Percentiles rank a stretch among this genome's conserved stretches.
These are phyloP conservation scores for Carcina quercana DNA, from an alignment of 2,888 invertebrate species.

Conservation along the genomic window DNA sequence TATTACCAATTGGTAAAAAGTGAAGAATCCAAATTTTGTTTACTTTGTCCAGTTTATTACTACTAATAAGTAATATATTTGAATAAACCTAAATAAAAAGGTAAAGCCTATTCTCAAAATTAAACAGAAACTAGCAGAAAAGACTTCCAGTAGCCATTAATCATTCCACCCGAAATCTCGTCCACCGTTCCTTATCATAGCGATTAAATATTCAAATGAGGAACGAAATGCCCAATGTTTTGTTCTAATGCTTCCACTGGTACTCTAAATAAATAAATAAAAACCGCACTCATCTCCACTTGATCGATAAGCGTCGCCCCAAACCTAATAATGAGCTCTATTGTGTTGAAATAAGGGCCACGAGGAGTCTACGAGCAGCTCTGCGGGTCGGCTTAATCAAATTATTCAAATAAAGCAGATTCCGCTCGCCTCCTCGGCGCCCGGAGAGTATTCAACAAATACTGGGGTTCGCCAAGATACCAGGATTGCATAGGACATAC, in stretches of 20 bases:
- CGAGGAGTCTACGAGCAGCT: slow-evolving; percentile 10
- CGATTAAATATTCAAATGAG: slow-evolving; percentile 2
- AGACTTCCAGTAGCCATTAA: no score
- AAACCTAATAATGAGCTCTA: slow-evolving; percentile 19
- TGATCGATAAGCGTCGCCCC: slow-evolving; percentile 18
- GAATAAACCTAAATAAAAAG: no score
- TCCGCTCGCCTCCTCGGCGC: slow-evolving; percentile 46
- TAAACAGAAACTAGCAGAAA: no score
- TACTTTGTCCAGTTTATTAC: no score
- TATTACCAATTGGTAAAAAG: no score
- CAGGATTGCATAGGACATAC: no score
- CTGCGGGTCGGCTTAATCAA: slow-evolving; percentile 48
- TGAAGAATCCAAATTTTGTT: no score
- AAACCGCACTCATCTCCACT: slow-evolving; percentile 18
- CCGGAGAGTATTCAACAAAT: slow-evolving; percentile 44
- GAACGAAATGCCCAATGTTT: background rate
- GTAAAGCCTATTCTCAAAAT: no score
- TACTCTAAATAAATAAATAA: slow-evolving; percentile 16
- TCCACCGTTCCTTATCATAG: background rate
- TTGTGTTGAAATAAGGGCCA: slow-evolving; percentile 21
- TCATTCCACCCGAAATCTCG: no score
- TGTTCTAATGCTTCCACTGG: background rate
- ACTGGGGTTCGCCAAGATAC: no score
- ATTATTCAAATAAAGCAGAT: slow-evolving; percentile 64
- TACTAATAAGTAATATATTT: no score